Evolutionary conservation across 2,888 invertebrate genomes (phyloP), one percentile per base, ranked within the genome.

Genomic region (Coleophora flavipennella): DNA sequence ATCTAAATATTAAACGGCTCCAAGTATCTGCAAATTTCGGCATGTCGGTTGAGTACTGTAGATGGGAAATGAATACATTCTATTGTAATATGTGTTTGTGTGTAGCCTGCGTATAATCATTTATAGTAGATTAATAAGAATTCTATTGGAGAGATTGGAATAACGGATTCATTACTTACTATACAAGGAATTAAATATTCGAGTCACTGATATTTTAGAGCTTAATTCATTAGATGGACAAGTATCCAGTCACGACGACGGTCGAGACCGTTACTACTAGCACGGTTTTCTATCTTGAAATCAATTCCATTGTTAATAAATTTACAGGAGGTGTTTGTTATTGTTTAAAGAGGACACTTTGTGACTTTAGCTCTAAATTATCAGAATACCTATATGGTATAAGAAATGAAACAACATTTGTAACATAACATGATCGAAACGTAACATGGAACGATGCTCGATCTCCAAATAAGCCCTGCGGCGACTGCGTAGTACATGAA

Each of bases 131-230:
- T 38, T 38, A 77, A 63, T 73, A 75, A 79, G 70, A 71, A 78
- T 73, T 71, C 78, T 80, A 81, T 77, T 20, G 65, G 64, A 78
- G 75, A 80, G 72, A 77, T 78, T 67, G 77, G 75, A 77, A 66
- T 78, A 83, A 83, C 83, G 78, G 69, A 77, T 75, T 75, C 65
- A 73, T 76, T 81, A 83, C 75, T 72, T 78, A 81, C 76, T 78
- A 75, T 74, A 77, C 67, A 74, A 79, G 70, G 68, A 74, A 75
- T 74, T 66, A 73, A 66, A 62, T 62, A 63, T 55, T 53, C 56
- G 53, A 59, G 52, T 50, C 41, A 43, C 45, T 66, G 74, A 45
- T 71, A 64, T 50, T 67, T 69, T 68, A 73, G 72, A 79, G 71
- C 71, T 67, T 56, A 67, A 49, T 55, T 50, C 44, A 10, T 1